Evolutionary conservation across 2,888 invertebrate genomes (phyloP).

Genomic region (Heliconius aoede): DNA sequence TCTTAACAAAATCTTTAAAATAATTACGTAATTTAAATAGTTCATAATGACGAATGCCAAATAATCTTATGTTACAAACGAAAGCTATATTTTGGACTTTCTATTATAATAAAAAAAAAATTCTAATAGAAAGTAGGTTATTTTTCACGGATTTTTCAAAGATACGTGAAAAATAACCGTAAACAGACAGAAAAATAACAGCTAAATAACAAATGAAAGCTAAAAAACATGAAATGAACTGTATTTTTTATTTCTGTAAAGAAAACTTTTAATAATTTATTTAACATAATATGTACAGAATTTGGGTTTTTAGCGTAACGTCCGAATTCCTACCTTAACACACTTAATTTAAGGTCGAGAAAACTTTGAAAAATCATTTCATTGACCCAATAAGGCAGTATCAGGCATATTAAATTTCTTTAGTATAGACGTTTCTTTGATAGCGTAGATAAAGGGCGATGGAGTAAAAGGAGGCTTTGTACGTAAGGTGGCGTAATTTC

Average conservation of each 20-base stretch:
- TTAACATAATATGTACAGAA: constrained; percentile 12
- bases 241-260: constrained; percentile 5
- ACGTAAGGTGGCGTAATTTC: constrained; percentile 35
- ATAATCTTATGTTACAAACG: no score
- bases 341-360: not conserved
- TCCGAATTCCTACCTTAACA: not conserved
- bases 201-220: not conserved
- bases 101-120: no score
- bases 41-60: no score
- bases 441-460: constrained; percentile 38
- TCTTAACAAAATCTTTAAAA: no score
- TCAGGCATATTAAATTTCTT: constrained; percentile 44
- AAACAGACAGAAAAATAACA: not conserved
- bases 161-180: not conserved
- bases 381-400: constrained; percentile 38
- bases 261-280: constrained; percentile 14
- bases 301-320: not conserved
- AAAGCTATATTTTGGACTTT: no score
- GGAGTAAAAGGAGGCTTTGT: constrained; percentile 32
- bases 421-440: constrained; percentile 41
- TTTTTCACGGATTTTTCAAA: no score
- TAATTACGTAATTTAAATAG: no score
- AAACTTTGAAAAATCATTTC: constrained; percentile 1
- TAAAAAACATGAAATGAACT: constrained; percentile 4
- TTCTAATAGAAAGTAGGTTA: no score